These are phyloP conservation scores for Cerceris rybyensis DNA, from an alignment of 2,888 invertebrate species.

Conservation along the genomic window DNA sequence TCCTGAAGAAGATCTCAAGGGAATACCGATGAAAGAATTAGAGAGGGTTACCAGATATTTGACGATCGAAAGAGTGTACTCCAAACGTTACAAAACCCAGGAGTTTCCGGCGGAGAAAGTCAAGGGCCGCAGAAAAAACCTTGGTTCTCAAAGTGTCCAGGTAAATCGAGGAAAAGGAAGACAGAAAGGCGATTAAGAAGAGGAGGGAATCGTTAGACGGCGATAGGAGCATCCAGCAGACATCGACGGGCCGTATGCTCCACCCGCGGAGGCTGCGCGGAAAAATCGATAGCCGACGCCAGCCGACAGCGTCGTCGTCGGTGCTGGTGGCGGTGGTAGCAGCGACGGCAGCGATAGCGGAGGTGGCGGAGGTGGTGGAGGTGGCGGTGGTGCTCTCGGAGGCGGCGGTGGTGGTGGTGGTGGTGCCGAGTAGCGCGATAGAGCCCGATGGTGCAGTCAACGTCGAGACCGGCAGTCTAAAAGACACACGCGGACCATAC, in stretches of 20 bases:
- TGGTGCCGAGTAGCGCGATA: slow-evolving; percentile 73
- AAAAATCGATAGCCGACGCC: slow-evolving; percentile 78
- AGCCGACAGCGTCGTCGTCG: slow-evolving; percentile 57
- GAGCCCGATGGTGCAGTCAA: slow-evolving; percentile 78
- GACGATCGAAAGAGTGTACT: too few species aligned
- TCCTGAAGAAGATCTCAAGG: too few species aligned
- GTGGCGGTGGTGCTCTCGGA: slow-evolving; percentile 22
- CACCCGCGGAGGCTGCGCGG: slow-evolving; percentile 80
- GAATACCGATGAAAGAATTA: too few species aligned
- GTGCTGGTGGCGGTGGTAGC: slow-evolving; percentile 37
- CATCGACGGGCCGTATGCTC: slow-evolving; percentile 66
- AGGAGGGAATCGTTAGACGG: slow-evolving; percentile 29
- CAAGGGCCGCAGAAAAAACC: too few species aligned
- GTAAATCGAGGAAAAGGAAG: neutral
- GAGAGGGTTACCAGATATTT: too few species aligned
- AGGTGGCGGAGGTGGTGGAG: slow-evolving; percentile 40
- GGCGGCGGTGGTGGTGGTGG: slow-evolving; percentile 31
- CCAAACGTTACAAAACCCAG: too few species aligned
- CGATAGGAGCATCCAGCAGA: slow-evolving; percentile 58
- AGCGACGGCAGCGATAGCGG: slow-evolving; percentile 18
- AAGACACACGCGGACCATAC: slow-evolving; percentile 69
- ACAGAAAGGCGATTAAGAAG: neutral
- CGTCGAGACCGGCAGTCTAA: slow-evolving; percentile 77
- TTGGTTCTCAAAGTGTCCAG: neutral
- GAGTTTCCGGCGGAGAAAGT: too few species aligned